A percentile compares a stretch with the other conserved stretches of the same genome.
These are phyloP conservation scores for Hyperoplus lanceolatus DNA, from an alignment of 2,797 vertebrate species.

Conservation along the genomic window DNA sequence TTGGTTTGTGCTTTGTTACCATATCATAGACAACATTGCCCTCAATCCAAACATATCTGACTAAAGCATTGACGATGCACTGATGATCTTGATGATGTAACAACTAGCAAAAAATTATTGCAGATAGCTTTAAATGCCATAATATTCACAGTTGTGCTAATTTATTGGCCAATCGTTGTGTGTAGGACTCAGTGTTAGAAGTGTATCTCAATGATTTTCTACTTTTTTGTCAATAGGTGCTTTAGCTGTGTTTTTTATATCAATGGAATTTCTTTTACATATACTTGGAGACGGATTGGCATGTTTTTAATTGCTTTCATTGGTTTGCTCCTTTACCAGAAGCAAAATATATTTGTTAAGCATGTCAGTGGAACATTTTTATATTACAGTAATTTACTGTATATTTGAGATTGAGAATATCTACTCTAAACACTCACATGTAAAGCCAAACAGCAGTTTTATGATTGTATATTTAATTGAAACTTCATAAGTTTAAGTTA, in stretches of 20 bases:
- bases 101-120: background rate
- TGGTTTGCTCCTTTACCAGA: background rate
- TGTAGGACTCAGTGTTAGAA: constrained; percentile 5
- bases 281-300: constrained; percentile 1
- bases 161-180: constrained; percentile 20
- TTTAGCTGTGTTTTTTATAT: background rate
- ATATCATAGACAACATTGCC: constrained; percentile 13
- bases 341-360: background rate
- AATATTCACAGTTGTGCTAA: constrained; percentile 18
- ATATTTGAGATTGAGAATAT: background rate
- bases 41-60: constrained; percentile 23
- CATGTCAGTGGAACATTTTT: background rate
- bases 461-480: background rate
- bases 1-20: constrained; percentile 25
- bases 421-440: background rate
- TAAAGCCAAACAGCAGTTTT: background rate
- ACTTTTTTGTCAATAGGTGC: background rate
- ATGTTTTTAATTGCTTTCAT: constrained; percentile 9
- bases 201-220: constrained; percentile 6
- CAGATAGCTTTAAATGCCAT: constrained; percentile 1
- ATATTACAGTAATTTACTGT: background rate
- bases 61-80: constrained; percentile 17
- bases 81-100: background rate
- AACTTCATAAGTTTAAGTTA: background rate
- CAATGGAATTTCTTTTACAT: background rate